phyloP scores from a whole-genome alignment of 2,888 invertebrate genomes.

The Lasioglossum marginatum region DNA sequence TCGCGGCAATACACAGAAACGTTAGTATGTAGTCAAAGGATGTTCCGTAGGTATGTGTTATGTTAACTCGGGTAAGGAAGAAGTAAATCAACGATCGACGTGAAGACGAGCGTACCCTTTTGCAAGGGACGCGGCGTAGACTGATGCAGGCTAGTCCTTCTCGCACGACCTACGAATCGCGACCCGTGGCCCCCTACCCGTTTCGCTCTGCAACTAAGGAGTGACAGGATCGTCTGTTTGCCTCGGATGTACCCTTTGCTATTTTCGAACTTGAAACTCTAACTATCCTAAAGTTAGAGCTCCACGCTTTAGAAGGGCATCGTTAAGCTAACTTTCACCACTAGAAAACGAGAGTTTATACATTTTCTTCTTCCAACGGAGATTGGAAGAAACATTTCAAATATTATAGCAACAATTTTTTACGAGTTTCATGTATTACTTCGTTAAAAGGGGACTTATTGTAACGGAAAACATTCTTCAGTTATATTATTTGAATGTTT shows the following conservation, averaged over 20 bases:
- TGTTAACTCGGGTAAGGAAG: slow-evolving; percentile 37
- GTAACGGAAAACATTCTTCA: not conserved
- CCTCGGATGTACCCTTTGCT: slow-evolving; percentile 30
- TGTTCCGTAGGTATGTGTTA: slow-evolving; percentile 7
- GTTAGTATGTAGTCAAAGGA: slow-evolving; percentile 12
- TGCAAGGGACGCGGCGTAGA: slow-evolving; percentile 73
- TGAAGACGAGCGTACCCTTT: slow-evolving; percentile 73
- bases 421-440: not conserved
- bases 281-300: not conserved
- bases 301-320: not conserved
- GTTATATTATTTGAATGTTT: not conserved
- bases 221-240: slow-evolving; percentile 64
- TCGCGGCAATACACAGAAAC: slow-evolving; percentile 7
- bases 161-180: slow-evolving; percentile 77
- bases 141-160: slow-evolving; percentile 75
- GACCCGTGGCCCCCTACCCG: slow-evolving; percentile 73
- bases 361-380: not conserved
- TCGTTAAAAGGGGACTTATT: not conserved
- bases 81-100: slow-evolving; percentile 54
- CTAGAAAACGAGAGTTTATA: not conserved
- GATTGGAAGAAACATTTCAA: too few species aligned
- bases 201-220: slow-evolving; percentile 65
- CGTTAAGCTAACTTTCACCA: not conserved
- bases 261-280: not conserved
- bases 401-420: not conserved